phyloP scores from a whole-genome alignment of 2,797 vertebrate genomes.

The Notamacropus eugenii region DNA sequence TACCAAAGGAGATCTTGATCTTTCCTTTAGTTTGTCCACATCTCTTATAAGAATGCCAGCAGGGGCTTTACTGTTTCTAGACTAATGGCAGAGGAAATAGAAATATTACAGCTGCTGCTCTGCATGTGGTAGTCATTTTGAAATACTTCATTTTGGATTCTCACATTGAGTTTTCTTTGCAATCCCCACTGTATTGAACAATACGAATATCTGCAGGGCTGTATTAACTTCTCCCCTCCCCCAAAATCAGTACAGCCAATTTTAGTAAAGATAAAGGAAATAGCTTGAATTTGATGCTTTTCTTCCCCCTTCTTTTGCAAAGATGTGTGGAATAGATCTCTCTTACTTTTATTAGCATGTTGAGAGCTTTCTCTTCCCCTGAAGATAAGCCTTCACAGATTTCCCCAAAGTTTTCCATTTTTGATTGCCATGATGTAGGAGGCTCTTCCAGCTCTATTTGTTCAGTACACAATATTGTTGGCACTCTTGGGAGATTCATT shows the following conservation, averaged over 20 bases:
- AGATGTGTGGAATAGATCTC: background rate
- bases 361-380: background rate
- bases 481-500: constrained; percentile 2
- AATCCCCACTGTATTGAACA: constrained; percentile 67
- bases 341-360: constrained; percentile 19
- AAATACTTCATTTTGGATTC: constrained; percentile 79
- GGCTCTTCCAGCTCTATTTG: constrained; percentile 24
- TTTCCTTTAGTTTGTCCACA: constrained; percentile 78
- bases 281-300: constrained; percentile 46
- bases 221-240: constrained; percentile 50
- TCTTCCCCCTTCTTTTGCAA: constrained; percentile 64
- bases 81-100: constrained; percentile 79
- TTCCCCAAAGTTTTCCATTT: constrained; percentile 25
- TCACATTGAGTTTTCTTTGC: constrained; percentile 70
- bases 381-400: constrained; percentile 18
- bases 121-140: constrained; percentile 75
- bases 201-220: constrained; percentile 66
- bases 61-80: constrained; percentile 79
- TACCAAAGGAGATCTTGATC: constrained; percentile 77
- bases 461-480: constrained; percentile 10
- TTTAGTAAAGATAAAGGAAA: constrained; percentile 35
- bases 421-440: background rate
- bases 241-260: background rate
- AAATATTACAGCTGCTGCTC: constrained; percentile 78
- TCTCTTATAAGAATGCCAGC: constrained; percentile 78